A percentile compares a stretch with the other conserved stretches of the same genome.
phyloP scores from a whole-genome alignment of 2,888 invertebrate genomes.

The Machimus rusticus region DNA sequence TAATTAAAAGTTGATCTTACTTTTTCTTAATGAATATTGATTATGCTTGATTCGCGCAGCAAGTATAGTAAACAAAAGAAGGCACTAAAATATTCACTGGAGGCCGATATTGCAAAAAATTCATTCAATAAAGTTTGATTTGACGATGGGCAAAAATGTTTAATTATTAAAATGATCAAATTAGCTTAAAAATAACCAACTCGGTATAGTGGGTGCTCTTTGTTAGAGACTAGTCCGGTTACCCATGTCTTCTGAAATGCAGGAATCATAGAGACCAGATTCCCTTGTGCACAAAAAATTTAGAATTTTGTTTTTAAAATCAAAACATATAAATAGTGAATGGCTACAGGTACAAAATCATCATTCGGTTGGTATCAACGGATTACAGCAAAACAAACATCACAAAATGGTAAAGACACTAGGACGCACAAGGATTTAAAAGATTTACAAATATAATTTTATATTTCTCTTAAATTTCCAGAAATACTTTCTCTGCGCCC shows the following conservation, averaged over 20 bases:
- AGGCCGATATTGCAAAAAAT: background rate
- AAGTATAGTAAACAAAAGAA: background rate
- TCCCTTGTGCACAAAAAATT: background rate
- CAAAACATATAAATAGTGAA: background rate
- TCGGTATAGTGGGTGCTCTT: background rate
- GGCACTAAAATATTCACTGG: background rate
- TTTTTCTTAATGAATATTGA: background rate
- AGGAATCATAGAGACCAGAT: background rate
- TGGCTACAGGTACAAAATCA: background rate
- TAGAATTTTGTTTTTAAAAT: background rate
- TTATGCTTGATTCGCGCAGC: background rate
- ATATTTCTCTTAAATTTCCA: background rate
- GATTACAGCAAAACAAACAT: background rate
- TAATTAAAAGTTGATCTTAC: background rate
- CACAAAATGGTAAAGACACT: constrained; percentile 1
- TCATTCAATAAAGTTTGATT: background rate
- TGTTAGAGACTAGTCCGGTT: background rate
- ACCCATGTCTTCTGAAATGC: background rate
- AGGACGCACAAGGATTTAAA: background rate
- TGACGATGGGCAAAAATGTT: background rate
- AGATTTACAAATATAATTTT: background rate
- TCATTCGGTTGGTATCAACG: background rate
- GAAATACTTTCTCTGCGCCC: background rate
- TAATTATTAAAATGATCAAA: background rate
- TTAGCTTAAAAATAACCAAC: background rate